Percentiles rank a stretch among this genome's conserved stretches.
These are phyloP conservation scores for Chironomus tepperi DNA, from an alignment of 1,140 invertebrate species.

Conservation along the genomic window DNA sequence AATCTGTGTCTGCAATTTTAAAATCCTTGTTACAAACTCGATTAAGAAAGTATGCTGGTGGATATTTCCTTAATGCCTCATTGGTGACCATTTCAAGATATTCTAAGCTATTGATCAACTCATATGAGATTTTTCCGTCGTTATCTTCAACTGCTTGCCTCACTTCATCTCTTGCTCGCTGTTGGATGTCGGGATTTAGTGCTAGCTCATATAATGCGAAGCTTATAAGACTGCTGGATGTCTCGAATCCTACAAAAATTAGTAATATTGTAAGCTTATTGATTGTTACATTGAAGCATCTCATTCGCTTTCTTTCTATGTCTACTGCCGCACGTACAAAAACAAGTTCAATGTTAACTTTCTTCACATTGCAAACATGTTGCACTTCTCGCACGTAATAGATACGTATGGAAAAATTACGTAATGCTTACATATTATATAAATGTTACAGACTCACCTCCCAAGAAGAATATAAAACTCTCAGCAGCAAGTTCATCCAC, in stretches of 20 bases:
- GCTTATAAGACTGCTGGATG: neutral
- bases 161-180: neutral
- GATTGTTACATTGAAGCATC: too few relatives aligned
- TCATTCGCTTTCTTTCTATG: too few relatives aligned
- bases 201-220: slow-evolving; percentile 24
- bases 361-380: neutral
- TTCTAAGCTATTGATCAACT: neutral
- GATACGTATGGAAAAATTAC: neutral
- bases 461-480: slow-evolving; percentile 11
- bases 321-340: too few relatives aligned
- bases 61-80: slow-evolving; percentile 42
- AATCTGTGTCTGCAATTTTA: slow-evolving; percentile 33
- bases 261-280: too few relatives aligned
- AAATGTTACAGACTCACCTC: neutral
- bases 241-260: neutral
- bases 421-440: neutral
- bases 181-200: slow-evolving; percentile 6
- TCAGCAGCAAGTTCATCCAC: neutral
- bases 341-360: neutral
- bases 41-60: slow-evolving; percentile 37
- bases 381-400: neutral
- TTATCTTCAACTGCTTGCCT: neutral
- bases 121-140: slow-evolving; percentile 6
- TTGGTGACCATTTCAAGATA: slow-evolving; percentile 2
- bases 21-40: slow-evolving; percentile 39